Evolutionary conservation across 2,113 vertebrate genomes (phyloP), one percentile per base, ranked within the genome.

Genomic region (Catharus minimus): DNA sequence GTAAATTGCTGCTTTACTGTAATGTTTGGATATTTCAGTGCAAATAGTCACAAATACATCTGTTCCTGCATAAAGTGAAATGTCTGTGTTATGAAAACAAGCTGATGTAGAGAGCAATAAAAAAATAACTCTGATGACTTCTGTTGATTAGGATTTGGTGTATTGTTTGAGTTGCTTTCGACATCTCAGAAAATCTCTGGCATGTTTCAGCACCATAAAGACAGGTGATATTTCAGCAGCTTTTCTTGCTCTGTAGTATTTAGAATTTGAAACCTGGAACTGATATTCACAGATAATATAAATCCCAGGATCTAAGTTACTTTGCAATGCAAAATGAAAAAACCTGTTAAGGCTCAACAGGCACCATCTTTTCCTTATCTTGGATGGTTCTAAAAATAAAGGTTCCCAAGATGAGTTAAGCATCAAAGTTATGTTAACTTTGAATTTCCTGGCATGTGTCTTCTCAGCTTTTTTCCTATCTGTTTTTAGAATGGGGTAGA

Each of bases 11-110:
- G 87, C 73, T 96, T 97, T 96, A 96, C 89, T 95, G 73, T 93
- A 97, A 82, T 95, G 94, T 96, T 95, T 97, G 95, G 75, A 82
- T 96, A 95, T 96, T 97, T 95, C 86, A 90, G 89, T 93, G 86
- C 88, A 97, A 98, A 97, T 95, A 97, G 95, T 95, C 95, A 95
- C 95, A 97, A 96, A 97, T 97, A 94, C 95, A 98, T 97, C 97
- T 98, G 97, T 96, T 98, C 92, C 91, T 80, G 87, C 75, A 90
- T 94, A 96, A 97, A 97, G 82, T 85, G 93, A 97, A 97, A 94
- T 93, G 90, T 57, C 91, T 96, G 57, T 93, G 58, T 93, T 97
- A 95, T 96, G 94, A 97, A 98, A 97, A 97, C 91, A 97, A 96
- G 90, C 93, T 95, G 94, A 97, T 88, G 86, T 75, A 81, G 86